Conservation (phyloP, 1,140 invertebrate species). For the Orchestia grillus region DNA sequence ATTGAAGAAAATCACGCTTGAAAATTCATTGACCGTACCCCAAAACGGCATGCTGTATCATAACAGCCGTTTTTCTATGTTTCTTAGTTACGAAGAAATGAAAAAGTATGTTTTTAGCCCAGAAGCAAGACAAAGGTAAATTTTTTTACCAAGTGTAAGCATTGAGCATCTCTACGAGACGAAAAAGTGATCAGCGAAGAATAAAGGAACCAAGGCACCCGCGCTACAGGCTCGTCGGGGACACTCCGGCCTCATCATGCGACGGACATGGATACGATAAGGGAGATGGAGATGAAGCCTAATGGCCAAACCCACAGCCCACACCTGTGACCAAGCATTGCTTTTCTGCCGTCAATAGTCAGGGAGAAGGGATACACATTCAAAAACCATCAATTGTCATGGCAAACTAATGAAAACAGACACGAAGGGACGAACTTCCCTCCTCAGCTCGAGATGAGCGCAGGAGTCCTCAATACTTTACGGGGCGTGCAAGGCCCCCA, state of each 20-base stretch:
- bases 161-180: no score
- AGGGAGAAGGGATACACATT: background rate
- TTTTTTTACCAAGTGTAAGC: no score
- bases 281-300: background rate
- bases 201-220: no score
- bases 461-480: no score
- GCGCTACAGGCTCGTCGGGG: background rate
- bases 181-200: no score
- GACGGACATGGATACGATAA: no score
- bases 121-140: background rate
- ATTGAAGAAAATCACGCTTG: no score
- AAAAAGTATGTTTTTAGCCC: no score
- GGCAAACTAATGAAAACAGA: background rate
- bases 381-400: background rate
- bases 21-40: no score
- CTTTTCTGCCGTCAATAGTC: background rate
- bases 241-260: background rate
- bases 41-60: no score
- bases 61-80: no score
- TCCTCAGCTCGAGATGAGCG: background rate
- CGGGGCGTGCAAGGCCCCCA: background rate
- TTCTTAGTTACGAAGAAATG: background rate
- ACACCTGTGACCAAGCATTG: background rate
- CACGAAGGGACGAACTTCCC: background rate
- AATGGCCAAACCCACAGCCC: background rate